phyloP scores from a whole-genome alignment of 2,888 invertebrate species.

The Laspeyria flexula region DNA sequence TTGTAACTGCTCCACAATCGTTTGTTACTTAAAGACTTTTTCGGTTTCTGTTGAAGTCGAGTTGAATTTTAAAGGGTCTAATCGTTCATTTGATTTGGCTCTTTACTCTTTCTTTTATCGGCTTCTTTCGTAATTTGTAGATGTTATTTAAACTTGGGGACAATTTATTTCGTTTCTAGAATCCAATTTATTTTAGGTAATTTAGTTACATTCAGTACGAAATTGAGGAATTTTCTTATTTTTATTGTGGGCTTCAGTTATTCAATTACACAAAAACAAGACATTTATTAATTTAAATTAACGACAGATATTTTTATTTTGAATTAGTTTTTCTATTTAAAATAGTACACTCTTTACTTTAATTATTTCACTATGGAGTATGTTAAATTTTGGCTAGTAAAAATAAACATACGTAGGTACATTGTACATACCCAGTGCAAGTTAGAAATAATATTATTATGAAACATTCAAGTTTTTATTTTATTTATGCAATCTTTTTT shows the following conservation, averaged over 20 bases:
- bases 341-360: not conserved
- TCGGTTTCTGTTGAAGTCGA: conserved; percentile 14
- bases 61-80: conserved; percentile 41
- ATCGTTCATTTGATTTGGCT: conserved; percentile 43
- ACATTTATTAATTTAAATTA: not conserved
- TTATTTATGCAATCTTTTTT: no score
- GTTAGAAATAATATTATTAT: no score
- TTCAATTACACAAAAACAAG: no score
- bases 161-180: conserved; percentile 36
- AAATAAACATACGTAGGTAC: no score
- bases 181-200: conserved; percentile 34
- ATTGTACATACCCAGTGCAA: no score
- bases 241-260: conserved; percentile 8
- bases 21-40: conserved; percentile 25
- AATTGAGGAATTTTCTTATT: conserved; percentile 1
- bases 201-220: conserved; percentile 22
- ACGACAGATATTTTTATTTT: not conserved
- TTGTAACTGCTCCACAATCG: conserved; percentile 36
- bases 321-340: not conserved
- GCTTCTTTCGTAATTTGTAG: conserved; percentile 29
- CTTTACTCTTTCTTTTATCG: conserved; percentile 35
- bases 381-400: no score
- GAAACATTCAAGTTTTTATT: no score
- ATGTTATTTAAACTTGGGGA: conserved; percentile 31
- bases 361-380: no score